These are phyloP conservation scores for Neoseiulus cucumeris DNA, from an alignment of 1,140 invertebrate species.

Conservation along the genomic window DNA sequence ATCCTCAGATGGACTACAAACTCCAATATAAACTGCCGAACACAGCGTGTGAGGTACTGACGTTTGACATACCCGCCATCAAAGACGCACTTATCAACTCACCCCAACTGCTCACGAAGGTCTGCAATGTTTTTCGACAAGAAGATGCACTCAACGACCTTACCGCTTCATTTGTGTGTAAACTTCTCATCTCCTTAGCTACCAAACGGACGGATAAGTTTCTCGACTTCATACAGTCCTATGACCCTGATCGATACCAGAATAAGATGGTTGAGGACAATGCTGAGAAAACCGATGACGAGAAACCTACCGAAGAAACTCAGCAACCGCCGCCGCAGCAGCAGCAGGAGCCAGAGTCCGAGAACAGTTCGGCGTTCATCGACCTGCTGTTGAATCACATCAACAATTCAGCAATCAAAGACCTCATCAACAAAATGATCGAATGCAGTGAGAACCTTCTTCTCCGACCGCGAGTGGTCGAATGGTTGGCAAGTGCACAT, in stretches of 20 bases:
- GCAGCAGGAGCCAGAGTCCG: too few species aligned
- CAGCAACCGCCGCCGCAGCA: too few species aligned
- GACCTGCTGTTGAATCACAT: slow-evolving; percentile 5
- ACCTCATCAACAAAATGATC: background rate
- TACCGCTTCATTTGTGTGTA: slow-evolving; percentile 3
- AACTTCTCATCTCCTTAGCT: background rate
- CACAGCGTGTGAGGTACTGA: slow-evolving; percentile 4
- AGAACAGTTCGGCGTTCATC: background rate
- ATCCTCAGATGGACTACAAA: background rate
- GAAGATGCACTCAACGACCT: slow-evolving; percentile 8
- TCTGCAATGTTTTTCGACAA: background rate
- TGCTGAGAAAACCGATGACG: slow-evolving; percentile 5
- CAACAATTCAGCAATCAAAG: slow-evolving; percentile 1
- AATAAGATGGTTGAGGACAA: background rate
- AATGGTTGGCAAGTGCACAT: background rate
- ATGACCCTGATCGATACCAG: background rate
- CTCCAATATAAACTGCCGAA: background rate
- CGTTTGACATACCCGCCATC: background rate
- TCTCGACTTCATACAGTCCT: slow-evolving; percentile 1
- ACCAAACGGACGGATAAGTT: slow-evolving; percentile 2
- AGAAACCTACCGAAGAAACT: background rate
- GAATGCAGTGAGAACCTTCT: background rate
- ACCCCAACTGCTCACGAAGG: background rate
- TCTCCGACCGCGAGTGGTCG: background rate
- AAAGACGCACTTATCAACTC: background rate